Conservation (phyloP, 2,888 invertebrate species). For the Epirrita christyi region DNA sequence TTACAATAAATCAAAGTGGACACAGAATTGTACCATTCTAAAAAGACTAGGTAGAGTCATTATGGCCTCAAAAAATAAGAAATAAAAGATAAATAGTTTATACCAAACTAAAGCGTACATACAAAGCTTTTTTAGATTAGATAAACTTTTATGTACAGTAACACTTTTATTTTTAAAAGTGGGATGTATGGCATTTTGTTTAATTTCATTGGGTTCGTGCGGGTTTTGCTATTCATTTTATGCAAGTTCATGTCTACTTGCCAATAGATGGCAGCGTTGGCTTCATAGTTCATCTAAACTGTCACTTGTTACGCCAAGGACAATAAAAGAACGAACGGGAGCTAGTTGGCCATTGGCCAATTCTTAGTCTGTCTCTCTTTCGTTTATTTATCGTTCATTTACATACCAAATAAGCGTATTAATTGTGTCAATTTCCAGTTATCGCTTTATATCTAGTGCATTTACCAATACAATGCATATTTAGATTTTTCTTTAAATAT, state of each 20-base stretch:
- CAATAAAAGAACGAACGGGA: too few relatives aligned
- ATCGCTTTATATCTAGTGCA: too few relatives aligned
- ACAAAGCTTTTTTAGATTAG: constrained; percentile 44
- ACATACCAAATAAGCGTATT: too few relatives aligned
- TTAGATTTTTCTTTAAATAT: neutral
- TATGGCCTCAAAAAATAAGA: constrained; percentile 65
- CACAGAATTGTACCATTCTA: constrained; percentile 21
- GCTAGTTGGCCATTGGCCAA: too few relatives aligned
- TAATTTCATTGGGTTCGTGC: neutral
- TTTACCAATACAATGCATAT: too few relatives aligned
- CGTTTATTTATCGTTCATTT: too few relatives aligned
- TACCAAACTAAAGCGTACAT: constrained; percentile 39
- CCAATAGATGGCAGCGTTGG: constrained; percentile 19
- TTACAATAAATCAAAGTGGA: constrained; percentile 21
- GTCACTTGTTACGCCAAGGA: too few relatives aligned
- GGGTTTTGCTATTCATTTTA: neutral
- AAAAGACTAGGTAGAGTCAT: constrained; percentile 62
- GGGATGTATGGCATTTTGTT: constrained; percentile 42
- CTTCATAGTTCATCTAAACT: too few relatives aligned
- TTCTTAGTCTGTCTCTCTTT: too few relatives aligned
- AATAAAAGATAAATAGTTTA: constrained; percentile 39
- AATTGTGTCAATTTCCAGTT: too few relatives aligned
- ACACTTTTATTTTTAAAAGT: constrained; percentile 44
- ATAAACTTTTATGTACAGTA: constrained; percentile 52
- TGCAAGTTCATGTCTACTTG: constrained; percentile 3